Evolutionary conservation across 2,797 vertebrate genomes (phyloP).

Genomic region (Micropoecilia bifurca): DNA sequence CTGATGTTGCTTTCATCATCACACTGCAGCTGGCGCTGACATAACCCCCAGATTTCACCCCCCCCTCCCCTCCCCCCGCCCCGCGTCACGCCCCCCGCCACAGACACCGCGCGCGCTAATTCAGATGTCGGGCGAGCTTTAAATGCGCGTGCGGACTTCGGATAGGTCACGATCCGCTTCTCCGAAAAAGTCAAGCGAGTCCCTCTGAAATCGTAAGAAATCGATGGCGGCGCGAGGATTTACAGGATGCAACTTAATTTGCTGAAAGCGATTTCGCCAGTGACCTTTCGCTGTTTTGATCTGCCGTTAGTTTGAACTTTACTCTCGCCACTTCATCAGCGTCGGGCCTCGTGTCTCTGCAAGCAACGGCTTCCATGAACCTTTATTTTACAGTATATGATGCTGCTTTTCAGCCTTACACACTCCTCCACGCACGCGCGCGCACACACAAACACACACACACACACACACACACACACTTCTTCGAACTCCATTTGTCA

Average conservation of each 20-base stretch:
- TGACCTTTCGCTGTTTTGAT: constrained; percentile 64
- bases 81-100: constrained; percentile 1
- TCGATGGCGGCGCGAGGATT: constrained; percentile 58
- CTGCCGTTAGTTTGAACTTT: constrained; percentile 48
- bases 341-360: constrained; percentile 19
- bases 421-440: neutral
- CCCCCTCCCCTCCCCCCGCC: neutral
- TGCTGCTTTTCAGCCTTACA: constrained; percentile 10
- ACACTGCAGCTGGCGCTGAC: constrained; percentile 69
- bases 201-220: constrained; percentile 58
- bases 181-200: constrained; percentile 61
- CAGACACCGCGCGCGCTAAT: constrained; percentile 25
- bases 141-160: constrained; percentile 31
- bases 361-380: neutral
- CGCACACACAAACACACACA: too few species aligned
- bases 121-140: constrained; percentile 48
- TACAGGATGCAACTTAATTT: constrained; percentile 56
- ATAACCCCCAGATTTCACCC: constrained; percentile 56
- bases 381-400: constrained; percentile 30
- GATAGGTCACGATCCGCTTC: constrained; percentile 53
- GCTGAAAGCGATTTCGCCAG: constrained; percentile 50
- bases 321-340: constrained; percentile 25
- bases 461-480: neutral
- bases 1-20: constrained; percentile 60
- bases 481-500: constrained; percentile 19